Base-by-base conservation (phyloP, 2,797 vertebrate species). In the Clarias fuscus region DNA sequence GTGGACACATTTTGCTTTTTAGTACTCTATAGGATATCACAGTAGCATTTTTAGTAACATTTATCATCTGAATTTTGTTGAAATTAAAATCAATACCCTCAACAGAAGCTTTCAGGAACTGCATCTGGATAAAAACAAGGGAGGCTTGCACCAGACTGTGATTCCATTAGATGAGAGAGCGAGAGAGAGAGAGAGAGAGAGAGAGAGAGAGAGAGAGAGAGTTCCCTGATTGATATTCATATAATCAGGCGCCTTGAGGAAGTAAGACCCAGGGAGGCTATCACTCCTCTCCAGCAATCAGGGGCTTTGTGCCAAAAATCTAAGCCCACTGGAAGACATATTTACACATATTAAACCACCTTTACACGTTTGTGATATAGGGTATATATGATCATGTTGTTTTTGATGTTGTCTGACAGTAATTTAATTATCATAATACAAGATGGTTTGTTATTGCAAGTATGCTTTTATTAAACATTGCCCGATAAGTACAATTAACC, bases 201-300 rank as follows among this genome's bases (percentile, higher is more conserved):
- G 70, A 48, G 33, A 78, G 72, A 30, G 72, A 71, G 84, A 83
- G 82, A 85, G 82, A 87, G 76, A 86, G 79, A 85, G 61, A 88
- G 82, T 84, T 84, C 88, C 80, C 85, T 89, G 90, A 92, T 88
- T 92, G 89, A 90, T 92, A 93, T 91, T 92, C 85, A 89, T 92
- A 88, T 94, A 95, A 95, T 94, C 94, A 94, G 92, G 72, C 76
- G 88, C 92, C 93, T 92, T 94, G 89, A 90, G 88, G 93, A 90
- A 79, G 75, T 88, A 87, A 90, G 85, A 87, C 85, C 84, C 88
- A 90, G 92, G 93, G 90, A 92, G 91, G 90, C 91, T 89, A 85
- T 87, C 79, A 83, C 27, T 91, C 79, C 89, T 92, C 72, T 75
- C 58, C 83, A 68, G 91, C 90, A 95, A 95, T 95, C 95, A 95